Evolutionary conservation across 2,797 vertebrate species (phyloP).

Genomic region (Botia kubotai): DNA sequence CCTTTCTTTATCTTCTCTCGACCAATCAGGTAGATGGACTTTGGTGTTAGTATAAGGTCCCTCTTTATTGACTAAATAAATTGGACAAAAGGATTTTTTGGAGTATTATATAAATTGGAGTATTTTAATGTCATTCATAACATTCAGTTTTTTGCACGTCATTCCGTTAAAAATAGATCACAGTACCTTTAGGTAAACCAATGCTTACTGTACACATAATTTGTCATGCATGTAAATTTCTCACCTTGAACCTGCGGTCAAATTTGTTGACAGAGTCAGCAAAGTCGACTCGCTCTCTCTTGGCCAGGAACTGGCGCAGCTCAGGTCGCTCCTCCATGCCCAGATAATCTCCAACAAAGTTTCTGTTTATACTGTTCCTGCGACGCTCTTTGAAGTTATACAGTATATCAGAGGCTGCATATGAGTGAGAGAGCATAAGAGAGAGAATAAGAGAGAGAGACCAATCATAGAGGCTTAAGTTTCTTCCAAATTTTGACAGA

Average conservation of each 20-base stretch:
- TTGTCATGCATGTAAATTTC: neutral
- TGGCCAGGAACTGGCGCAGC: conserved; percentile 91
- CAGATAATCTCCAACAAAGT: conserved; percentile 96
- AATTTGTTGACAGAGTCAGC: conserved; percentile 93
- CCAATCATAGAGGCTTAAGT: neutral
- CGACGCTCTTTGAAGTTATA: conserved; percentile 93
- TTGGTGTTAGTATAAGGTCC: conserved; percentile 93
- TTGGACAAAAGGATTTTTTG: conserved; percentile 17
- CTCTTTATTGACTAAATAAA: conserved; percentile 87
- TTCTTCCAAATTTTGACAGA: neutral
- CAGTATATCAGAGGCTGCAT: conserved; percentile 91
- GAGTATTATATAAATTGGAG: too few relatives aligned
- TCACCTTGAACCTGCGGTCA: conserved; percentile 96
- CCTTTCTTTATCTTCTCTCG: conserved; percentile 96
- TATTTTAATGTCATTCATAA: neutral
- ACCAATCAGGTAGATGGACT: conserved; percentile 92
- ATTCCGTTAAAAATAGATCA: neutral
- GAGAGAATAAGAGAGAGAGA: neutral
- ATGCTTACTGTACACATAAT: neutral
- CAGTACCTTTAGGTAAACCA: neutral
- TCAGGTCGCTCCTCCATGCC: conserved; percentile 94
- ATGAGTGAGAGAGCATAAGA: neutral
- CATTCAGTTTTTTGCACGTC: too few relatives aligned
- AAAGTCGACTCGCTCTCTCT: conserved; percentile 91
- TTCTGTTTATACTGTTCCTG: conserved; percentile 96